Evolutionary conservation across 2,797 vertebrate species (phyloP), one percentile per base, ranked within the genome.

Genomic region (Acrocephalus scirpaceus): DNA sequence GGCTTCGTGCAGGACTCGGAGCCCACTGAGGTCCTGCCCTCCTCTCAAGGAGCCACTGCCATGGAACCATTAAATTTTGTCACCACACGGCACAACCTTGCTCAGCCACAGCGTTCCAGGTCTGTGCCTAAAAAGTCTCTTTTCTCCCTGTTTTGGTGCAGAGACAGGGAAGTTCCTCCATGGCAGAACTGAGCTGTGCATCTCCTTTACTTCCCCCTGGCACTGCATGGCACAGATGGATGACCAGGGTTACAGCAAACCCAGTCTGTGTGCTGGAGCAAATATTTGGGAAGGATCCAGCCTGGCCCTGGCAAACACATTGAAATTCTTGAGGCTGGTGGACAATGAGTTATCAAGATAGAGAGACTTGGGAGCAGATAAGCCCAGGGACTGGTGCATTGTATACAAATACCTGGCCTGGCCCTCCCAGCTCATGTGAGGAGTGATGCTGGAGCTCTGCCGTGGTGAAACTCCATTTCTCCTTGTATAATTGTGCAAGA

Each of bases 301-400:
- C 54, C 44, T 54, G 48, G 71, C n/a, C n/a, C 32, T 75, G 66
- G 62, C 81, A 96, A 95, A 92, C 65, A 66, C n/a, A 6, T 10
- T 50, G 38, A 82, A 72, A 53, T 83, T 38, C 76, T 67, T 88
- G 54, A 73, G 84, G 26, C 74, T 61, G 1, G 0, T 53, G 26
- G 50, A 95, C 88, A 97, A 94, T 71, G 89, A 79, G 32, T 92
- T 92, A 36, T 44, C 11, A 2, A 60, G 95, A 45, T 18, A 91
- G 36, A 62, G 80, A 76, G 79, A 36, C 40, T 16, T 7, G 58
- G 30, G 62, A 88, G 82, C 42, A 92, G 92, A 96, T 94, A 96
- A 95, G 36, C 40, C 62, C 30, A 6, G 74, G 82, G 83, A 32
- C 36, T 42, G 5, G 3, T 32, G 79, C 65, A 94, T 96, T 94